Conservation (phyloP, 1,140 invertebrate species). For the Myzus persicae region DNA sequence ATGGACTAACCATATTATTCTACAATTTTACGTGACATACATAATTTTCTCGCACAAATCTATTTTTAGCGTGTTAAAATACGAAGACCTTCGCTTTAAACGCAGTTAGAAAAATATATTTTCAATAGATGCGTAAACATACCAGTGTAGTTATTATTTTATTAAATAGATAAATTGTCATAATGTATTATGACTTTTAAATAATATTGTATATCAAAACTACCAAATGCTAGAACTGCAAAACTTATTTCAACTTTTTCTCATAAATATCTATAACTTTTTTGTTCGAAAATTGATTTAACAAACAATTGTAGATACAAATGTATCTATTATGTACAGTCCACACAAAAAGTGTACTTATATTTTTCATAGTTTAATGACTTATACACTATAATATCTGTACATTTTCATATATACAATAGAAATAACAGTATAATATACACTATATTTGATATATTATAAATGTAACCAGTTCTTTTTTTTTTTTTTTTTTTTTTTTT, state of each 20-base stretch:
- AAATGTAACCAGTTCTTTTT: no score
- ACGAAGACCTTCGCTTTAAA: background rate
- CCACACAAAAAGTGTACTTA: background rate
- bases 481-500: no score
- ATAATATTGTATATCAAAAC: background rate
- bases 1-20: background rate
- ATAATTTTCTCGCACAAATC: background rate
- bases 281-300: background rate
- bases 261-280: background rate
- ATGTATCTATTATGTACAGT: background rate
- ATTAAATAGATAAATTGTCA: background rate
- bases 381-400: background rate
- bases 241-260: background rate
- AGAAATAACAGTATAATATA: background rate
- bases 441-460: background rate
- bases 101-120: background rate
- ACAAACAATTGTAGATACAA: background rate
- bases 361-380: background rate
- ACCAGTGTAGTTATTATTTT: background rate
- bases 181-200: background rate
- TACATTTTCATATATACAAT: background rate
- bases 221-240: background rate
- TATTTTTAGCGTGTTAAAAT: conserved; percentile 5
- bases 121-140: background rate
- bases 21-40: conserved; percentile 26